Percentiles rank a stretch among this genome's conserved stretches.
These are phyloP conservation scores for Drosophila ficusphila DNA, from an alignment of 1,140 invertebrate genomes.

Conservation along the genomic window DNA sequence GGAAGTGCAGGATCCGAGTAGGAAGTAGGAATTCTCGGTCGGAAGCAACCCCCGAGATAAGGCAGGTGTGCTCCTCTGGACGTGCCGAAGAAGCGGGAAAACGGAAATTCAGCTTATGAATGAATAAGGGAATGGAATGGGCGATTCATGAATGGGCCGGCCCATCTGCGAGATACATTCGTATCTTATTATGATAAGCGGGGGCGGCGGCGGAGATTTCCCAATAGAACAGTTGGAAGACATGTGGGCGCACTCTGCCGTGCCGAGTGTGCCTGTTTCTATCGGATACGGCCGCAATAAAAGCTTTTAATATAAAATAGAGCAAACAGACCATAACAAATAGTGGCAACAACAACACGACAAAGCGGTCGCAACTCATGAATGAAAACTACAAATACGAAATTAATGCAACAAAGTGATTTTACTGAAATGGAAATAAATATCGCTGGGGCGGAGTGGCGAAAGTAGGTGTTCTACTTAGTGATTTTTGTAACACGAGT, in stretches of 20 bases:
- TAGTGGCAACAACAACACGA: constrained; percentile 24
- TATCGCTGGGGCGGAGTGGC: background rate
- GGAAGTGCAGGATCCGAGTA: constrained; percentile 38
- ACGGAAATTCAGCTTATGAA: constrained; percentile 41
- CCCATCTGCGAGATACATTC: constrained; percentile 35
- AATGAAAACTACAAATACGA: constrained; percentile 62
- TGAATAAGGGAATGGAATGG: constrained; percentile 44
- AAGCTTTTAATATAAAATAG: constrained; percentile 63
- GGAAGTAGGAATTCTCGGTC: constrained; percentile 10
- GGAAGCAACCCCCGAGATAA: constrained; percentile 34
- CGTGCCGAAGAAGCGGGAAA: constrained; percentile 12
- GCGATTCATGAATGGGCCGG: constrained; percentile 34
- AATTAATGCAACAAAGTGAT: background rate
- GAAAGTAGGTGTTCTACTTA: background rate
- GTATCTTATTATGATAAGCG: constrained; percentile 56
- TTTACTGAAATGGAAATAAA: constrained; percentile 4
- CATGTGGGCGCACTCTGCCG: constrained; percentile 42
- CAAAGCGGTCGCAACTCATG: constrained; percentile 29
- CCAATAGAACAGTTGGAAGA: constrained; percentile 49
- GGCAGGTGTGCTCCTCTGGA: constrained; percentile 37
- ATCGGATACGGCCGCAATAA: constrained; percentile 36
- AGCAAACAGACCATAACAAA: constrained; percentile 73
- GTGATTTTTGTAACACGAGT: background rate
- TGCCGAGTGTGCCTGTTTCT: constrained; percentile 3
- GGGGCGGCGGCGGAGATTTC: constrained; percentile 28